Evolutionary conservation across 23 tunicate genomes (phyloP).

Genomic region (Corella eumyota): DNA sequence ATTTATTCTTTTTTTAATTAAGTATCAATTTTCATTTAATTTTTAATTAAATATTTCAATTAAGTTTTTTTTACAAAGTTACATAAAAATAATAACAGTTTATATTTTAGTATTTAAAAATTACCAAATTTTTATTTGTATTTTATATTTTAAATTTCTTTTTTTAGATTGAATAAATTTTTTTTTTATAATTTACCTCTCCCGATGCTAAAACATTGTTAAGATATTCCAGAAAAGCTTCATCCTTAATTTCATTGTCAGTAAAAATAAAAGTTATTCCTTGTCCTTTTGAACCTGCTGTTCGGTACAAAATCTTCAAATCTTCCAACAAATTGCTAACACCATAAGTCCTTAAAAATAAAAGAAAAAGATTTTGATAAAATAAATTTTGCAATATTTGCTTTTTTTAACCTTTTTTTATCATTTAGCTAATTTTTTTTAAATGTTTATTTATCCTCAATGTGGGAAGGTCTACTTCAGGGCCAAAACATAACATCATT

Average conservation of each 20-base stretch:
- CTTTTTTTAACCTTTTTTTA: background rate
- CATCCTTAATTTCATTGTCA: conserved; percentile 91
- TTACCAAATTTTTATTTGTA: too few species aligned
- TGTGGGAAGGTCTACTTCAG: too few species aligned
- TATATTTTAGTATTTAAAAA: too few species aligned
- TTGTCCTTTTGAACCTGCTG: conserved; percentile 79
- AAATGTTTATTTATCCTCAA: too few species aligned
- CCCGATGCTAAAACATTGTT: conserved; percentile 94
- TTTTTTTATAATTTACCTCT: conserved; percentile 29
- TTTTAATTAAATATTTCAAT: background rate
- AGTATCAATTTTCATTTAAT: background rate
- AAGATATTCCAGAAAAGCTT: conserved; percentile 88
- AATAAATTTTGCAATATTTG: too few species aligned
- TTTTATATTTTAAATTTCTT: too few species aligned
- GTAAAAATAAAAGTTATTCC: conserved; percentile 93
- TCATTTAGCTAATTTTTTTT: background rate
- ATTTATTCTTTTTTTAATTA: background rate
- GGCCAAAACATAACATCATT: background rate
- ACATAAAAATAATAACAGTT: background rate
- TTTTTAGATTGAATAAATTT: too few species aligned
- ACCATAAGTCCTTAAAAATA: conserved; percentile 71
- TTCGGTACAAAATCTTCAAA: conserved; percentile 71
- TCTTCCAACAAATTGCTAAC: conserved; percentile 93
- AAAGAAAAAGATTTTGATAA: too few species aligned
- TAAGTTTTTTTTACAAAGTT: background rate